Conservation (phyloP, 2,888 invertebrate genomes). For the Lepidocyrtoides sp. region DNA sequence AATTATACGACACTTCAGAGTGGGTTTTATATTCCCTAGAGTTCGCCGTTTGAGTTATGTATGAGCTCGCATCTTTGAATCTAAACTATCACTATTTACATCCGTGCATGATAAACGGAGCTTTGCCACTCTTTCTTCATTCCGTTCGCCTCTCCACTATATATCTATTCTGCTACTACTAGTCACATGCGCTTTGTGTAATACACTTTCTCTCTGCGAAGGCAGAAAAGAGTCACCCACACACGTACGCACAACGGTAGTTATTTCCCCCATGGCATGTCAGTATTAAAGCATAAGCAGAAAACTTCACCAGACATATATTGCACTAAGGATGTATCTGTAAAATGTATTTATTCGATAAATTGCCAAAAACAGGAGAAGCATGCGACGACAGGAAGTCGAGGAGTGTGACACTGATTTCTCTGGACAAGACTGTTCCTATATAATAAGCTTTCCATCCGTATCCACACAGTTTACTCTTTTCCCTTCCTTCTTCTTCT, state of each 20-base stretch:
- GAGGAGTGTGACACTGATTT: constrained; percentile 76
- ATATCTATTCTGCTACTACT: background rate
- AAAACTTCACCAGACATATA: background rate
- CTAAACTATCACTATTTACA: constrained; percentile 71
- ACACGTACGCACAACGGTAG: constrained; percentile 46
- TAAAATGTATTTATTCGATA: constrained; percentile 55
- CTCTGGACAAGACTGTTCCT: constrained; percentile 45
- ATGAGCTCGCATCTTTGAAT: constrained; percentile 66
- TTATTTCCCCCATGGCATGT: constrained; percentile 59
- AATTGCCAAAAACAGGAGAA: constrained; percentile 72
- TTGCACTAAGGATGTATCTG: constrained; percentile 6
- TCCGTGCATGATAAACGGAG: constrained; percentile 67
- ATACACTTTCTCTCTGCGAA: background rate
- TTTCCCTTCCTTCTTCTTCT: background rate
- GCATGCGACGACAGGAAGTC: constrained; percentile 61
- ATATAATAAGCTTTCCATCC: background rate
- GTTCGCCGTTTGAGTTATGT: constrained; percentile 68
- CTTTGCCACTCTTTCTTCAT: constrained; percentile 10
- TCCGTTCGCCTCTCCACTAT: constrained; percentile 24
- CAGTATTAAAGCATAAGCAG: background rate
- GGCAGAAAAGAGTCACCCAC: background rate
- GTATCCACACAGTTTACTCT: background rate
- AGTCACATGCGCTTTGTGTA: background rate
- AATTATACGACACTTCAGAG: constrained; percentile 41
- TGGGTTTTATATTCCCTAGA: constrained; percentile 53